Conservation (phyloP, 2,113 vertebrate genomes). For the Catharus minimus region DNA sequence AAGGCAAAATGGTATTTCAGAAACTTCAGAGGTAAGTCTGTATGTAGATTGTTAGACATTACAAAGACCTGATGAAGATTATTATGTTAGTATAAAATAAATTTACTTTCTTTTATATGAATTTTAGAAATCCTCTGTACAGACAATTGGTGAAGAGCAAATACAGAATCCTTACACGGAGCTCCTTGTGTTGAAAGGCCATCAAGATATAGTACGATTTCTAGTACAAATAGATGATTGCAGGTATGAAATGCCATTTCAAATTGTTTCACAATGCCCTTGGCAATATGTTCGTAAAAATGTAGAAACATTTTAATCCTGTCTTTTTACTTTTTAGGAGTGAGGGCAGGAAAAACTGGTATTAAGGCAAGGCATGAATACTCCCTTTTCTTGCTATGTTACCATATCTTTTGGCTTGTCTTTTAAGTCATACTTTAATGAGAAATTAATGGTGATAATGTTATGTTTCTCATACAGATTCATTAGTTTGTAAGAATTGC, state of each 20-base stretch:
- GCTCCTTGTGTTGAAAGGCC: slow-evolving; percentile 92
- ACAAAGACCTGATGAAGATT: not conserved
- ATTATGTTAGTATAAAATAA: not conserved
- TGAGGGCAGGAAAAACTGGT: not conserved
- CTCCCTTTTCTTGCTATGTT: not conserved
- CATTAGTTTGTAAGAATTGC: not conserved
- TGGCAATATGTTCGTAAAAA: not conserved
- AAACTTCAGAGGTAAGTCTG: not conserved
- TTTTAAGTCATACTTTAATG: not conserved
- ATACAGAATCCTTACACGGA: slow-evolving; percentile 94
- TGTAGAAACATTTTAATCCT: not conserved
- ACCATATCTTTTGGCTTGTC: not conserved
- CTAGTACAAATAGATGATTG: slow-evolving; percentile 92
- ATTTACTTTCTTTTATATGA: not conserved
- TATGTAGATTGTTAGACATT: not conserved
- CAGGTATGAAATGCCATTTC: slow-evolving; percentile 81
- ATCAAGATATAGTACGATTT: slow-evolving; percentile 96
- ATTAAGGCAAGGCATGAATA: not conserved
- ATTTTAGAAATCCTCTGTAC: slow-evolving; percentile 84
- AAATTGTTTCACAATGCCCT: not conserved
- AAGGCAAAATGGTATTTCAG: not conserved
- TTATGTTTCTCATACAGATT: not conserved
- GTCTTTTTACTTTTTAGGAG: not conserved
- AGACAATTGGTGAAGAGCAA: slow-evolving; percentile 94
- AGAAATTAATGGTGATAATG: not conserved